Percentiles rank a stretch among this genome's conserved stretches.
Evolutionary conservation across 2,113 vertebrate species (phyloP).

Genomic region (Aldabrachelys gigantea): DNA sequence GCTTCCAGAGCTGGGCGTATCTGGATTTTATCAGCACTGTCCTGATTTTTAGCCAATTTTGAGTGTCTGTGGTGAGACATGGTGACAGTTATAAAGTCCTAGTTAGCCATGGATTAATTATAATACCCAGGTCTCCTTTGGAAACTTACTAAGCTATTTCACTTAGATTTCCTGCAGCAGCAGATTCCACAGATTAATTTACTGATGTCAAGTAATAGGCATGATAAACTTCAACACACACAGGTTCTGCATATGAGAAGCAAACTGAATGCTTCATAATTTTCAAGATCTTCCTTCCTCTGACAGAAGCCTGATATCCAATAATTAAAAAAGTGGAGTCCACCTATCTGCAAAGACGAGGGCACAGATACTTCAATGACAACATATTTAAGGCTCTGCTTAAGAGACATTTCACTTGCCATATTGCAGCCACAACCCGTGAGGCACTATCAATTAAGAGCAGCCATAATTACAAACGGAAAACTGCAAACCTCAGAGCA

Average conservation of each 20-base stretch:
- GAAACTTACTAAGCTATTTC: conserved; percentile 54
- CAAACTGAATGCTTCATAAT: rapidly evolving
- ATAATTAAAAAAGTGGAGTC: background rate
- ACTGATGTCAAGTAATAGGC: background rate
- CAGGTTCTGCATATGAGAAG: rapidly evolving
- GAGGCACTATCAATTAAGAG: conserved; percentile 80
- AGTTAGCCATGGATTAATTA: background rate
- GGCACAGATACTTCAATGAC: background rate
- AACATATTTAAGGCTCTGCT: background rate
- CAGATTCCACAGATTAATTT: conserved; percentile 47
- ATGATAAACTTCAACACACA: rapidly evolving
- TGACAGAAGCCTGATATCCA: conserved; percentile 23
- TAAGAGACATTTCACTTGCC: conserved; percentile 62
- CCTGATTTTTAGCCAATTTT: background rate
- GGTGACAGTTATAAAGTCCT: conserved; percentile 31
- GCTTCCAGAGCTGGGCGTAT: background rate
- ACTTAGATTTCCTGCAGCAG: conserved; percentile 50
- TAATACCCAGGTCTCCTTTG: conserved; percentile 19
- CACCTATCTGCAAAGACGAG: conserved; percentile 12
- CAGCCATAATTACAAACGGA: conserved; percentile 80
- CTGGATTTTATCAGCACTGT: background rate
- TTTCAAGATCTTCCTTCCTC: conserved; percentile 4
- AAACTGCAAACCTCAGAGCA: conserved; percentile 76
- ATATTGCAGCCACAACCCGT: conserved; percentile 74
- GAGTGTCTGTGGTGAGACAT: background rate